Percentiles rank a stretch among this genome's conserved stretches.
phyloP scores from a whole-genome alignment of 2,888 invertebrate genomes.

The Meiosimyza platycephala region DNA sequence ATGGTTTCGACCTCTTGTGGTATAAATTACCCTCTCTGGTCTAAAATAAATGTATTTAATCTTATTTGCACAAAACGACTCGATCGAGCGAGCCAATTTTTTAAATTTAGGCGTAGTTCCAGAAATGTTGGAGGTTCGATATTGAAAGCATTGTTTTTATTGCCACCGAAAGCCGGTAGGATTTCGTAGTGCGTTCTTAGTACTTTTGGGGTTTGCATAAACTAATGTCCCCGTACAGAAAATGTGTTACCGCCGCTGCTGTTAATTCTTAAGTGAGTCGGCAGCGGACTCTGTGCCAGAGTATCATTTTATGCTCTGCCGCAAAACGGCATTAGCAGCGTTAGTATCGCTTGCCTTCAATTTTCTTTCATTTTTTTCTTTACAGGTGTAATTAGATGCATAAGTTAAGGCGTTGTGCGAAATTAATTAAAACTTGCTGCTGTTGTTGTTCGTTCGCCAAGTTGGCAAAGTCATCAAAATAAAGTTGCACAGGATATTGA shows the following conservation, averaged over 20 bases:
- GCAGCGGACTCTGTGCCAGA: conserved; percentile 21
- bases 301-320: conserved; percentile 27
- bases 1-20: too few species aligned
- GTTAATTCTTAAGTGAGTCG: conserved; percentile 8
- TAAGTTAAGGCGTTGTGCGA: conserved; percentile 50
- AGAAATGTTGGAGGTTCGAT: too few species aligned
- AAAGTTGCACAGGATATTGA: conserved; percentile 43
- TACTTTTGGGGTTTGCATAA: too few species aligned
- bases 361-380: conserved; percentile 30
- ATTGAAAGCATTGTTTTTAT: too few species aligned
- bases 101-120: too few species aligned
- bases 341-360: neutral
- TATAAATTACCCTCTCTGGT: too few species aligned
- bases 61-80: too few species aligned
- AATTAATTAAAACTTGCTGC: conserved; percentile 51
- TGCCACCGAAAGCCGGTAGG: too few species aligned
- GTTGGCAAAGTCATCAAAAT: conserved; percentile 28
- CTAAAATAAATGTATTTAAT: too few species aligned
- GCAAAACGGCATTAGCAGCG: conserved; percentile 10
- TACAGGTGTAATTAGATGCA: conserved; percentile 50
- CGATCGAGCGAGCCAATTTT: too few species aligned
- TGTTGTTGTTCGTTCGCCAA: conserved; percentile 8
- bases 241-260: neutral
- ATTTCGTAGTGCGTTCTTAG: too few species aligned
- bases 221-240: too few species aligned